Evolutionary conservation across 2,888 invertebrate genomes (phyloP).

Genomic region (Apamea anceps): DNA sequence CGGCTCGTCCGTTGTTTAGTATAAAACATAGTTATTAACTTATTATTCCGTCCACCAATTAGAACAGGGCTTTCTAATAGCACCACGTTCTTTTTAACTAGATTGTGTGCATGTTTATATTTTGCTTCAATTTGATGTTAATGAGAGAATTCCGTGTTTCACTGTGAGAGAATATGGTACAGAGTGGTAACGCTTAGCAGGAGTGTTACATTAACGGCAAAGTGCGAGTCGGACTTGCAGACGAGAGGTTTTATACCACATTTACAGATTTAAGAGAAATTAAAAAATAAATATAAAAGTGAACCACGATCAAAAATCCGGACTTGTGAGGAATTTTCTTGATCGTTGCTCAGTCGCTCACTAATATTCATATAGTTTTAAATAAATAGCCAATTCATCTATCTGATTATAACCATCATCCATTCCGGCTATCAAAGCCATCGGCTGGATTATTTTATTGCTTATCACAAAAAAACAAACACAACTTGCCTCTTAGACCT

Average conservation of each 20-base stretch:
- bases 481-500: slow-evolving; percentile 20
- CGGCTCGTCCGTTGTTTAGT: slow-evolving; percentile 60
- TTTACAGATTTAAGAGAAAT: not conserved
- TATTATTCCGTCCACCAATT: slow-evolving; percentile 53
- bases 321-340: not conserved
- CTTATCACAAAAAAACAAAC: slow-evolving; percentile 4
- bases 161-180: not conserved
- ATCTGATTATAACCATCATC: not conserved
- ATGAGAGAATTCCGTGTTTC: not conserved
- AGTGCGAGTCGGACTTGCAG: no score
- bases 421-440: not conserved
- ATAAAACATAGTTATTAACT: slow-evolving; percentile 54
- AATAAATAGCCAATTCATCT: not conserved
- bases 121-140: slow-evolving; percentile 14
- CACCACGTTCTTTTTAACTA: slow-evolving; percentile 33
- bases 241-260: no score
- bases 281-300: not conserved
- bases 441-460: not conserved
- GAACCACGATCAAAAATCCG: not conserved
- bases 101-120: slow-evolving; percentile 23
- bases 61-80: slow-evolving; percentile 57
- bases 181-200: no score
- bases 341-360: not conserved
- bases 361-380: not conserved
- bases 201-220: no score